Percentiles rank a stretch among this genome's conserved stretches.
These are phyloP conservation scores for Fistularia commersonii DNA, from an alignment of 2,797 vertebrate genomes.

Conservation along the genomic window DNA sequence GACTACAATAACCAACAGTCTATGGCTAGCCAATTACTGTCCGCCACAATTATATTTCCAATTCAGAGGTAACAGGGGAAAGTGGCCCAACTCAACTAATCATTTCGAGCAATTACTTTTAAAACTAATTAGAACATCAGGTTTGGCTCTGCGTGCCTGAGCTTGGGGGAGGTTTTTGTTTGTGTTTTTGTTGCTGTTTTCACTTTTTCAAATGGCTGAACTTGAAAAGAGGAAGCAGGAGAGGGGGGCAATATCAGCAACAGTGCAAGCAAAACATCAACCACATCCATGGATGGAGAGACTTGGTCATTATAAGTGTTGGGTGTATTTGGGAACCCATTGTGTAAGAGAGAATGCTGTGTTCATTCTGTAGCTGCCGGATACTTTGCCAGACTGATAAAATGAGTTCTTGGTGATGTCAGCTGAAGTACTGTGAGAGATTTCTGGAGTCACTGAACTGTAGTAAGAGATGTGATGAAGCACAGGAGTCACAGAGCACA, in stretches of 20 bases:
- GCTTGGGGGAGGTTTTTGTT: constrained; percentile 64
- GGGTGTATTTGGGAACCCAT: constrained; percentile 40
- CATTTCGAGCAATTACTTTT: constrained; percentile 81
- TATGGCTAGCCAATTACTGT: constrained; percentile 77
- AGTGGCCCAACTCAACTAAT: constrained; percentile 78
- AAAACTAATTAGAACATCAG: constrained; percentile 78
- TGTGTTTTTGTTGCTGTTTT: constrained; percentile 75
- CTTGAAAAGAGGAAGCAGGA: constrained; percentile 57
- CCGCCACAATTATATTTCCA: constrained; percentile 78
- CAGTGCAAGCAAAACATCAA: constrained; percentile 65
- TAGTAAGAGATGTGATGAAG: constrained; percentile 3
- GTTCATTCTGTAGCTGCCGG: constrained; percentile 38
- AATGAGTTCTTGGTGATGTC: constrained; percentile 59
- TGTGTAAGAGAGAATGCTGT: constrained; percentile 49
- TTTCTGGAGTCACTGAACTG: constrained; percentile 22
- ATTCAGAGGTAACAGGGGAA: constrained; percentile 75
- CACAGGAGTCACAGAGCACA: constrained; percentile 1
- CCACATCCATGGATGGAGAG: constrained; percentile 45
- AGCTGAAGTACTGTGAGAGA: constrained; percentile 46
- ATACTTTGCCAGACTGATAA: constrained; percentile 44
- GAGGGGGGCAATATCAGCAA: constrained; percentile 54
- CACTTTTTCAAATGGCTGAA: constrained; percentile 64
- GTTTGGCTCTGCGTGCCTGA: constrained; percentile 64
- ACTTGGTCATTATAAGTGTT: constrained; percentile 59
- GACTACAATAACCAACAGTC: constrained; percentile 79